Evolutionary conservation across 2,888 invertebrate species (phyloP).

Genomic region (Julus scanicus): DNA sequence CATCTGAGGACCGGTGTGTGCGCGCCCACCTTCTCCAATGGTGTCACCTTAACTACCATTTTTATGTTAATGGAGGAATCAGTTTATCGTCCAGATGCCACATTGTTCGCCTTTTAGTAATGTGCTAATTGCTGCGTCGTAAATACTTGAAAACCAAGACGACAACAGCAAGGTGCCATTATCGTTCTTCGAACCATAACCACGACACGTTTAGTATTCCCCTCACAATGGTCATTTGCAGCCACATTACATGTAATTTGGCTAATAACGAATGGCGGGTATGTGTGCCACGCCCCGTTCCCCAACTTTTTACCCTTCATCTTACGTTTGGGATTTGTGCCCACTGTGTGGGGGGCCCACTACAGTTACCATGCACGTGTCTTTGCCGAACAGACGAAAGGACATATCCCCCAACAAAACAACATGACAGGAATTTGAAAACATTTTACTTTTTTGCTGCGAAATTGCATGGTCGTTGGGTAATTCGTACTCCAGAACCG

Average conservation of each 20-base stretch:
- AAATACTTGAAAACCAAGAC: conserved; percentile 7
- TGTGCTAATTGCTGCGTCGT: conserved; percentile 20
- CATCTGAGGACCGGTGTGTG: background rate
- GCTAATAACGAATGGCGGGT: conserved; percentile 27
- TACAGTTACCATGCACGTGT: background rate
- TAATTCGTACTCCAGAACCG: background rate
- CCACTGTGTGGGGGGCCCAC: background rate
- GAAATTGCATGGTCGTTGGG: background rate
- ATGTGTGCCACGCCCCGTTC: background rate
- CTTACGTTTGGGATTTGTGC: background rate
- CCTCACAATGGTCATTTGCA: conserved; percentile 39
- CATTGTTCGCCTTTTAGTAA: conserved; percentile 34
- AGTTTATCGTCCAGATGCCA: conserved; percentile 30
- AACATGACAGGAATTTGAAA: conserved; percentile 16
- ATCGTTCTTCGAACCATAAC: conserved; percentile 34
- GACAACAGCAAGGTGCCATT: background rate
- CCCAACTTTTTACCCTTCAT: background rate
- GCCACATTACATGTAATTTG: conserved; percentile 36
- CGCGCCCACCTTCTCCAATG: conserved; percentile 6
- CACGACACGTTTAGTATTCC: conserved; percentile 13
- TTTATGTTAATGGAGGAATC: conserved; percentile 32
- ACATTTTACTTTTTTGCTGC: background rate
- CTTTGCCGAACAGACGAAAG: background rate
- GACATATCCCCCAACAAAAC: background rate
- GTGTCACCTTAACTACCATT: conserved; percentile 42